phyloP scores from a whole-genome alignment of 2,797 vertebrate genomes.

The Hypotaenidia philippensis region DNA sequence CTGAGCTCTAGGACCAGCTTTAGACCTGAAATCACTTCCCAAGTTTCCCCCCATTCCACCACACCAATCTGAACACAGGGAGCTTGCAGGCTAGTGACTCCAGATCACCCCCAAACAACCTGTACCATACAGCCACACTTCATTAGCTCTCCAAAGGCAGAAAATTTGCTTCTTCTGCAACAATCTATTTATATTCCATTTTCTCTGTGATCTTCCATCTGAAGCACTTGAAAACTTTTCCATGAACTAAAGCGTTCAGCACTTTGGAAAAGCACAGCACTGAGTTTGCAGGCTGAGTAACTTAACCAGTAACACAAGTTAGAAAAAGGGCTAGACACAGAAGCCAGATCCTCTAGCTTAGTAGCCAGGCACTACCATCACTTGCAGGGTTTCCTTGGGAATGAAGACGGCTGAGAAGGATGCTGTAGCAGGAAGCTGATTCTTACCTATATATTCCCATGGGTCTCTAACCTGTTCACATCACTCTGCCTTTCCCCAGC shows the following conservation, averaged over 20 bases:
- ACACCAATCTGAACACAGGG: neutral
- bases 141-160: neutral
- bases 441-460: fast-evolving
- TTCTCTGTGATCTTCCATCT: neutral
- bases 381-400: fast-evolving
- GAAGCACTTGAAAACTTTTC: neutral
- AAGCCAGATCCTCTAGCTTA: neutral
- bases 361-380: neutral
- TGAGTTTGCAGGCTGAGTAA: neutral
- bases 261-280: neutral
- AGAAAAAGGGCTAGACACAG: neutral
- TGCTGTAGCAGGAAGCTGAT: neutral
- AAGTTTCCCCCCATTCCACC: neutral
- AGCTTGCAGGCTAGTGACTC: neutral
- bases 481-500: neutral
- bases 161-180: neutral
- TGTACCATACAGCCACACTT: neutral
- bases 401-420: neutral
- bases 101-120: neutral
- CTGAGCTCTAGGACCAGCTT: neutral
- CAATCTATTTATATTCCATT: neutral
- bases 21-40: neutral
- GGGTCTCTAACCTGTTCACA: neutral
- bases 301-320: neutral
- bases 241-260: fast-evolving